A percentile compares a stretch with the other conserved stretches of the same genome.
These are phyloP conservation scores for Protonibea diacanthus DNA, from an alignment of 2,797 vertebrate species.

Conservation along the genomic window DNA sequence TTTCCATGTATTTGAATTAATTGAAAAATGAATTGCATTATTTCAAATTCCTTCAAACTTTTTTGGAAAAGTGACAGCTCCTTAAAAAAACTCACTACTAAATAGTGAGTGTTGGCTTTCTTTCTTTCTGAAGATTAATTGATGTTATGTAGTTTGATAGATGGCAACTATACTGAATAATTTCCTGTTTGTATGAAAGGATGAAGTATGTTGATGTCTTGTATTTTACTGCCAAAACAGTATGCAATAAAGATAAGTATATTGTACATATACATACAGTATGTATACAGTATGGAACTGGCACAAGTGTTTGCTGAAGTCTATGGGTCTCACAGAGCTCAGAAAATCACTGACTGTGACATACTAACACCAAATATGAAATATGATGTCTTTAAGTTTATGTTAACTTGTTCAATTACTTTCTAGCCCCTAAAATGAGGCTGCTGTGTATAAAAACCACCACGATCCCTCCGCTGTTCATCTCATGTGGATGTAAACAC, in stretches of 20 bases:
- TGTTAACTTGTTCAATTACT: conserved; percentile 1
- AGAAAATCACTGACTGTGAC: conserved; percentile 3
- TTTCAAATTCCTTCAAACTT: no score
- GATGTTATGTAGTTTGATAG: not conserved
- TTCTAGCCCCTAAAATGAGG: not conserved
- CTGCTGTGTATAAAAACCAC: not conserved
- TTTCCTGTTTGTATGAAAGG: not conserved
- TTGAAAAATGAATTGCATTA: no score
- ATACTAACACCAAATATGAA: conserved; percentile 2
- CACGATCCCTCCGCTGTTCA: conserved; percentile 2
- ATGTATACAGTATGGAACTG: not conserved
- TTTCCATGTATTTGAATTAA: no score
- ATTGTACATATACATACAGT: not conserved
- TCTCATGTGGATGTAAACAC: conserved; percentile 33
- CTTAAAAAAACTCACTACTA: no score
- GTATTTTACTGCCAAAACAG: not conserved
- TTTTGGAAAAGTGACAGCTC: no score
- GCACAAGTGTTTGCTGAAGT: not conserved
- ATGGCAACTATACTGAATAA: not conserved
- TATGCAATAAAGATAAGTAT: not conserved
- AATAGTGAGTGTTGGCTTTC: not conserved
- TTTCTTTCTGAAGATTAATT: not conserved
- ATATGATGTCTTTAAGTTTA: conserved; percentile 24
- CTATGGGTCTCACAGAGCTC: not conserved
- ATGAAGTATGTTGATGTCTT: not conserved